Conservation (phyloP, 2,797 vertebrate genomes). For the Acanthurus tractus region DNA sequence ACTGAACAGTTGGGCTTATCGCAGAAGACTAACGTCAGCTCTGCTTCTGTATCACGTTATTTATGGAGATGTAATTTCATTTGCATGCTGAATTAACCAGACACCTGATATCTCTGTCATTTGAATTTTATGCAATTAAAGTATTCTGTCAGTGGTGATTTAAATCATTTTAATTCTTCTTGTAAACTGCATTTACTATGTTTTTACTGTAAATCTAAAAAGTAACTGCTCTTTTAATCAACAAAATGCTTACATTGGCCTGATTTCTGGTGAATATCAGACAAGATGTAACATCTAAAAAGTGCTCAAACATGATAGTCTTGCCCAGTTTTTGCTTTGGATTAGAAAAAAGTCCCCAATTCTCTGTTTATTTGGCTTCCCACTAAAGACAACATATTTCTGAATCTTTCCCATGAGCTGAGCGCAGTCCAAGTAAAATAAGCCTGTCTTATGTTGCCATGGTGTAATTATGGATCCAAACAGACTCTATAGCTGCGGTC, state of each 20-base stretch:
- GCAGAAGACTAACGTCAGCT: constrained; percentile 7
- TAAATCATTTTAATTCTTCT: constrained; percentile 4
- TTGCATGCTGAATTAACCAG: constrained; percentile 28
- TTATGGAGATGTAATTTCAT: constrained; percentile 25
- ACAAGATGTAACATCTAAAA: constrained; percentile 27
- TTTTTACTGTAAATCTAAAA: neutral
- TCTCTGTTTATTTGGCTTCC: constrained; percentile 73
- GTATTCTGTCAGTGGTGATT: constrained; percentile 1
- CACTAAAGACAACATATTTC: constrained; percentile 67
- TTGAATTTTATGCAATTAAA: constrained; percentile 20
- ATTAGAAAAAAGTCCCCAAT: constrained; percentile 44
- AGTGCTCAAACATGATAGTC: constrained; percentile 32
- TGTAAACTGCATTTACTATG: neutral
- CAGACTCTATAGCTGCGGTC: constrained; percentile 64
- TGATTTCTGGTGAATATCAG: constrained; percentile 5
- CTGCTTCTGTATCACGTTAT: constrained; percentile 30
- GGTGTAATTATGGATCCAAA: constrained; percentile 81
- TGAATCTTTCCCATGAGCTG: constrained; percentile 76
- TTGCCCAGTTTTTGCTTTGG: constrained; percentile 16
- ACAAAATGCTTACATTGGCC: neutral
- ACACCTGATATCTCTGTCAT: constrained; percentile 28
- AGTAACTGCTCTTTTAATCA: neutral
- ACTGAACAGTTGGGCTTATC: constrained; percentile 42
- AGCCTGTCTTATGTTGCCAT: constrained; percentile 66
- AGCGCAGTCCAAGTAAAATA: constrained; percentile 79